Percentiles rank a stretch among this genome's conserved stretches.
Evolutionary conservation across 1,140 invertebrate genomes (phyloP).

Genomic region (Trissolcus basalis): DNA sequence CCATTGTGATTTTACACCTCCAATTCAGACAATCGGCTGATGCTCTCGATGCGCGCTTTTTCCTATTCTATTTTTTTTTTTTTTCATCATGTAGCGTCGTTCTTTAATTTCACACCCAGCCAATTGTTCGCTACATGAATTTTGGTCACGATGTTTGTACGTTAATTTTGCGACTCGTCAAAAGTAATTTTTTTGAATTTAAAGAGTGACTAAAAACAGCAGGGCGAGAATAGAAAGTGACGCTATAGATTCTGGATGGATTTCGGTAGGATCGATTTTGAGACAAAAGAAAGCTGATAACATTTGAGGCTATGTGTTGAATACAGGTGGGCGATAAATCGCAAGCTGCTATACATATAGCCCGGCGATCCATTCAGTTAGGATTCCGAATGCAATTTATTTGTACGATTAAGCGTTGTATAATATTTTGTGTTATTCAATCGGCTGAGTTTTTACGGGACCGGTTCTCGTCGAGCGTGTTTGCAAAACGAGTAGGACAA

Average conservation of each 20-base stretch:
- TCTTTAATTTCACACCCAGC: too few species aligned
- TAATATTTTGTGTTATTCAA: constrained; percentile 59
- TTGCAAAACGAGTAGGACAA: constrained; percentile 53
- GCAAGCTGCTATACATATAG: constrained; percentile 31
- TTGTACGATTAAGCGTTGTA: constrained; percentile 52
- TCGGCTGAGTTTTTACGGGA: constrained; percentile 55
- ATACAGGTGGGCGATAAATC: constrained; percentile 55
- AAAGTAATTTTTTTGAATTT: background rate
- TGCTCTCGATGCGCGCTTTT: constrained; percentile 36
- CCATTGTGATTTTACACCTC: constrained; percentile 58
- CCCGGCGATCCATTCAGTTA: constrained; percentile 43
- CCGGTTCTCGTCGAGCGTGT: constrained; percentile 48
- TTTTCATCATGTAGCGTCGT: constrained; percentile 40
- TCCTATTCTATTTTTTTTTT: constrained; percentile 41
- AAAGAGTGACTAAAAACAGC: background rate
- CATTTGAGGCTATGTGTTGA: constrained; percentile 41
- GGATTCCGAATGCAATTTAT: constrained; percentile 53
- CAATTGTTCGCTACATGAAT: too few species aligned
- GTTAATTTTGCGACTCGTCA: too few species aligned
- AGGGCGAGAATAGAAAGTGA: background rate
- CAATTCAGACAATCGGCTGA: constrained; percentile 47
- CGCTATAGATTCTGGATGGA: background rate
- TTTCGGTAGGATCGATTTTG: constrained; percentile 28
- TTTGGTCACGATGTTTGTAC: too few species aligned
- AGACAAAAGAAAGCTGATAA: constrained; percentile 39